Conservation (phyloP, 53 echinoderm and acorn worm genomes). For the Paracentrotus lividus region DNA sequence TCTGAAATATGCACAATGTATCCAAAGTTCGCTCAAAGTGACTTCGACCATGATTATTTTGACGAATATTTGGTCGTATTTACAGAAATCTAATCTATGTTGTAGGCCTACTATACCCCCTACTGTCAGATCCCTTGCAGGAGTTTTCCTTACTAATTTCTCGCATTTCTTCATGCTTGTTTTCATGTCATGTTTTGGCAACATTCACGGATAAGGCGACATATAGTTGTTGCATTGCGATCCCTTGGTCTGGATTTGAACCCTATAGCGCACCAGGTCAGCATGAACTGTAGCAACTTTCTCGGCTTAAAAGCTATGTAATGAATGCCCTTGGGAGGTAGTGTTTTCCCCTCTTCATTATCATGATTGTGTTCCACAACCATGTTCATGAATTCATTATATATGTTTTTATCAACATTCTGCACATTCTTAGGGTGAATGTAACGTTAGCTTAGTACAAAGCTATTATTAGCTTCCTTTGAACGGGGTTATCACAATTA, state of each 20-base stretch:
- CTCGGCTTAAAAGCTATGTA: neutral
- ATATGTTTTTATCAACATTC: neutral
- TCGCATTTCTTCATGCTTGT: slow-evolving; percentile 49
- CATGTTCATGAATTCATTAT: neutral
- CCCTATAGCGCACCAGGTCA: neutral
- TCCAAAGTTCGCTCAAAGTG: neutral
- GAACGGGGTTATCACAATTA: neutral
- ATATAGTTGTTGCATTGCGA: slow-evolving; percentile 38
- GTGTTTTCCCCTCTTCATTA: neutral
- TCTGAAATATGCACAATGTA: neutral
- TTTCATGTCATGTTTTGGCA: slow-evolving; percentile 55
- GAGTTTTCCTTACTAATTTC: slow-evolving; percentile 50
- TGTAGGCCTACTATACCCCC: slow-evolving; percentile 43
- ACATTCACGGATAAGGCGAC: slow-evolving; percentile 45
- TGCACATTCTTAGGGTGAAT: neutral
- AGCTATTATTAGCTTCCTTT: neutral
- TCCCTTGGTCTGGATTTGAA: slow-evolving; percentile 56
- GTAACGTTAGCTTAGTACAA: neutral
- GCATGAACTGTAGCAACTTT: neutral
- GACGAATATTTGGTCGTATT: slow-evolving; percentile 55
- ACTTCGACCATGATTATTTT: slow-evolving; percentile 38
- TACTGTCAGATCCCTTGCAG: slow-evolving; percentile 62
- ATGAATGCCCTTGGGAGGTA: neutral
- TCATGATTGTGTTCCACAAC: neutral
- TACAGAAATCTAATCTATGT: slow-evolving; percentile 65